Base-by-base conservation (phyloP, 1,140 invertebrate genomes). In the Drosophila dunni region DNA sequence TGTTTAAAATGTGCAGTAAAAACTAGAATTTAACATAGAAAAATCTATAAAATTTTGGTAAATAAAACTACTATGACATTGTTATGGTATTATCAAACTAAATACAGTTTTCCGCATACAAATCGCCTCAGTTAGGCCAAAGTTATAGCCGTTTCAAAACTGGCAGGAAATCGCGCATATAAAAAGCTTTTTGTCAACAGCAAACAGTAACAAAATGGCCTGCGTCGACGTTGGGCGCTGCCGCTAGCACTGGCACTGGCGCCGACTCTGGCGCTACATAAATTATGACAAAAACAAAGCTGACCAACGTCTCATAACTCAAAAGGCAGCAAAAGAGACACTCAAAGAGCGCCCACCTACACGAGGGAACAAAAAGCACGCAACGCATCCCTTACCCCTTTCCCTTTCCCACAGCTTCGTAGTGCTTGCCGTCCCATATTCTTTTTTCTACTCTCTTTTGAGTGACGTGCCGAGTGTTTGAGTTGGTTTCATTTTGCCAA, bases 401-500 rank as follows among this genome's bases (percentile, higher is more conserved):
- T 15, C 20, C 13, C 40, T n/a, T 3, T 6, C 29, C 13, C 57
- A 24, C 24, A 29, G 24, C 6, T 29, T 29, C 24, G 24, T 4
- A 5, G 24, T 29, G 24, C 24, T 29, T 29, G 24, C 6, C 24
- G 24, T 29, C 24, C 24, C 24, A 29, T 29, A 29, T 29, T 34
- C 9, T 20, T 29, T 17, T 33, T 51, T 8, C 9, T 15, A n/a
- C 38, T 62, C 34, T 7, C 48, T 50, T 46, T 62, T 69, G 57
- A 74, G 57, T 69, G 65, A 57, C 57, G 57, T 56, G 65, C 15
- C 42, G 9, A 44, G 45, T 65, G 51, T 70, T 53, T 42, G 36
- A 36, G 62, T 72, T 71, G 46, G 38, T 58, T 71, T 66, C 6
- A 2, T 63, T 58, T 36, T 29, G 40, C 11, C n/a, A 29, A 51